Evolutionary conservation across 1,140 invertebrate genomes (phyloP).

Genomic region (Macrobrachium nipponense): DNA sequence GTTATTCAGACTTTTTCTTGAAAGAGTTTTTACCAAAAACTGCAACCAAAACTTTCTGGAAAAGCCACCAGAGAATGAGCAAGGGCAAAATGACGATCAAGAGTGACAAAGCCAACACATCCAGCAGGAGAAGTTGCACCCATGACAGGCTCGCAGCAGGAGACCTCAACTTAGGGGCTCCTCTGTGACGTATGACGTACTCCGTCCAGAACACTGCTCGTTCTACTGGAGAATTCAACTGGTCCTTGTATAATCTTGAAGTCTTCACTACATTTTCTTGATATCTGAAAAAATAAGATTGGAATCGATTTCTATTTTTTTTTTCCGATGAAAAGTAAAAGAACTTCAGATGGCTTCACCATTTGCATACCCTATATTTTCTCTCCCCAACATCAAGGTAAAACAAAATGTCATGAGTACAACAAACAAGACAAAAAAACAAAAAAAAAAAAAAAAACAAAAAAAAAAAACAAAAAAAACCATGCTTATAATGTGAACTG

Average conservation of each 20-base stretch:
- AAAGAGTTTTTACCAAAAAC: background rate
- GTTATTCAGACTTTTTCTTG: conserved; percentile 13
- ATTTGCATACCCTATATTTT: too few relatives aligned
- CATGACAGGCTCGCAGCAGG: conserved; percentile 29
- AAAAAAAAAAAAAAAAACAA: too few relatives aligned
- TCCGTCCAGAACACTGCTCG: conserved; percentile 52
- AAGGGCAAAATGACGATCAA: background rate
- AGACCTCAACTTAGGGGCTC: conserved; percentile 35
- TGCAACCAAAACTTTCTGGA: background rate
- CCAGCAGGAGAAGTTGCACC: conserved; percentile 43
- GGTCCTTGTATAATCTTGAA: background rate
- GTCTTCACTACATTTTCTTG: background rate
- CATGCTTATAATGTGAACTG: too few relatives aligned
- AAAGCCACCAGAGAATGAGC: background rate
- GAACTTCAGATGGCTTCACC: background rate
- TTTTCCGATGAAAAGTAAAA: background rate
- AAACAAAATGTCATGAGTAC: too few relatives aligned
- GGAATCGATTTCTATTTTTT: too few relatives aligned
- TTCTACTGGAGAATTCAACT: conserved; percentile 13
- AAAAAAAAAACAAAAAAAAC: too few relatives aligned
- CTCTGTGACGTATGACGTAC: conserved; percentile 41
- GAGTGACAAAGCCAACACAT: conserved; percentile 3
- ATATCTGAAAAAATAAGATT: background rate
- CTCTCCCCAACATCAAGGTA: too few relatives aligned
- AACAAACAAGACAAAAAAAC: too few relatives aligned